Percentiles rank a stretch among this genome's conserved stretches.
Evolutionary conservation across 2,888 invertebrate species (phyloP).

Genomic region (Liposcelis brunnea): DNA sequence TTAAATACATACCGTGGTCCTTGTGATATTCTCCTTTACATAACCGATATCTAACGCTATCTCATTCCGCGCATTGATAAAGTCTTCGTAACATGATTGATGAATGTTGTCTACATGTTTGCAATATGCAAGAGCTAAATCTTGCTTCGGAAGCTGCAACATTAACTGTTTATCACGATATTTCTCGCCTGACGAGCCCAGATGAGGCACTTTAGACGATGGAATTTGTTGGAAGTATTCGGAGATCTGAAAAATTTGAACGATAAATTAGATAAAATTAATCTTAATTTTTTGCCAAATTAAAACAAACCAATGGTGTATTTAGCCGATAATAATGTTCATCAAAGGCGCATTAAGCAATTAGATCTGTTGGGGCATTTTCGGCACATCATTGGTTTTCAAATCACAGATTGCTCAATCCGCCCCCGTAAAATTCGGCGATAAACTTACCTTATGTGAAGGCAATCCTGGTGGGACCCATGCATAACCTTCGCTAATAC

Average conservation of each 20-base stretch:
- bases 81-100: conserved; percentile 76
- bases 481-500: conserved; percentile 41
- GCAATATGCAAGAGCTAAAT: conserved; percentile 77
- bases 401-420: too few relatives aligned
- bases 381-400: too few relatives aligned
- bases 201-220: conserved; percentile 52
- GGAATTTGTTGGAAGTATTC: conserved; percentile 84
- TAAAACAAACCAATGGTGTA: neutral
- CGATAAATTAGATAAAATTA: conserved; percentile 12
- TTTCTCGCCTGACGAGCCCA: conserved; percentile 63
- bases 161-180: conserved; percentile 67
- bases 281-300: conserved; percentile 2
- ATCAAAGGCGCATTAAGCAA: too few relatives aligned
- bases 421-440: too few relatives aligned
- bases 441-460: conserved; percentile 20
- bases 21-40: conserved; percentile 26
- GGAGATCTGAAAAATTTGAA: conserved; percentile 60
- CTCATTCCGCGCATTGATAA: conserved; percentile 85
- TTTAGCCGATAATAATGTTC: too few relatives aligned
- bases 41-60: conserved; percentile 86
- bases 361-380: too few relatives aligned
- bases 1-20: conserved; percentile 22
- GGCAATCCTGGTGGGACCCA: conserved; percentile 46
- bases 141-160: conserved; percentile 84
- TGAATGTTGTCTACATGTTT: conserved; percentile 64